A percentile compares a stretch with the other conserved stretches of the same genome.
Conservation (phyloP, 2,113 vertebrate genomes). For the Rhegmatorhina hoffmannsi region DNA sequence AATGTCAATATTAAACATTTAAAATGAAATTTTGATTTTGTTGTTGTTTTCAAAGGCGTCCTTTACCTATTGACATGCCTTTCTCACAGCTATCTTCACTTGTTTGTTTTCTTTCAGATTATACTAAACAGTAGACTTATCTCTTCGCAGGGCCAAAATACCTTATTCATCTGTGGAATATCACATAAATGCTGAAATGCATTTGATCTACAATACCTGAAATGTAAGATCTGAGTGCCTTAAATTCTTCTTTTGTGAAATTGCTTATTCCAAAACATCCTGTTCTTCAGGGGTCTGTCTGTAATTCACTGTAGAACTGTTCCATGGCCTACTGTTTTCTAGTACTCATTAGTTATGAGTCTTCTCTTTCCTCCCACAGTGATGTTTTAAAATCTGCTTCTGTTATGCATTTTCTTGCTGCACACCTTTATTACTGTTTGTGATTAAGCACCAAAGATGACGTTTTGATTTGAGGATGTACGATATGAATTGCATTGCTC, state of each 20-base stretch:
- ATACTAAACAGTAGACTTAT: background rate
- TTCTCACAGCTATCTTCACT: background rate
- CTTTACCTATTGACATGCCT: background rate
- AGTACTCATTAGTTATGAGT: background rate
- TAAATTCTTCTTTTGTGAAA: background rate
- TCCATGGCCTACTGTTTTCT: background rate
- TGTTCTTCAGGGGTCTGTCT: background rate
- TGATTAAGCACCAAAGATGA: background rate
- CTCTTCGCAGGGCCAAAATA: background rate
- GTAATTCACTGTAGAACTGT: background rate
- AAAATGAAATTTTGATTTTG: background rate
- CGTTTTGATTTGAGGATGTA: background rate
- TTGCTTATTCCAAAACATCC: background rate
- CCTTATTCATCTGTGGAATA: background rate
- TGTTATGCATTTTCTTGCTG: background rate
- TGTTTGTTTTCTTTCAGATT: background rate
- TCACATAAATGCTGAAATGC: background rate
- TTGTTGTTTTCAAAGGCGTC: background rate
- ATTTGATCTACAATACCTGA: background rate
- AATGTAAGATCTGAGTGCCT: background rate
- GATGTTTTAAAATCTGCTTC: background rate
- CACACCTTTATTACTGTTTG: background rate
- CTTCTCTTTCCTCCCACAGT: background rate
- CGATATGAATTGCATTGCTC: rapidly evolving
- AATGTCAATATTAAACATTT: background rate